Percentiles rank a stretch among this genome's conserved stretches.
phyloP scores from a whole-genome alignment of 2,113 vertebrate species.

The zebrafish (Danio rerio) region GRCz12tu NC_133195.1:49280501-49281000 shows the following conservation, averaged over 20 bases:
- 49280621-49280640: slow-evolving; percentile 53
- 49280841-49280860: slow-evolving; percentile 77
- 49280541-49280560: slow-evolving; percentile 61
- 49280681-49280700: slow-evolving; percentile 17
- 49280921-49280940: slow-evolving; percentile 95
- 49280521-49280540: slow-evolving; percentile 58
- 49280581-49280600: slow-evolving; percentile 68
- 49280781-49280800: background rate
- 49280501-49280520: slow-evolving; percentile 58
- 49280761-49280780: slow-evolving; percentile 13
- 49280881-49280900: slow-evolving; percentile 78
- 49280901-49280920: slow-evolving; percentile 85
- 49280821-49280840: slow-evolving; percentile 60
- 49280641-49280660: slow-evolving; percentile 39
- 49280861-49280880: slow-evolving; percentile 76
- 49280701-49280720: slow-evolving; percentile 21
- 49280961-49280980: slow-evolving; percentile 92
- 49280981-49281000: slow-evolving; percentile 94
- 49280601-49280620: slow-evolving; percentile 49
- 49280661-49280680: slow-evolving; percentile 14
- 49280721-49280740: slow-evolving; percentile 2
- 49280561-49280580: slow-evolving; percentile 52
- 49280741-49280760: slow-evolving; percentile 1
- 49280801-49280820: slow-evolving; percentile 12
- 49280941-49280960: slow-evolving; percentile 84